Evolutionary conservation across 2,797 vertebrate species (phyloP).

Genomic region (Graptemys geographica): DNA sequence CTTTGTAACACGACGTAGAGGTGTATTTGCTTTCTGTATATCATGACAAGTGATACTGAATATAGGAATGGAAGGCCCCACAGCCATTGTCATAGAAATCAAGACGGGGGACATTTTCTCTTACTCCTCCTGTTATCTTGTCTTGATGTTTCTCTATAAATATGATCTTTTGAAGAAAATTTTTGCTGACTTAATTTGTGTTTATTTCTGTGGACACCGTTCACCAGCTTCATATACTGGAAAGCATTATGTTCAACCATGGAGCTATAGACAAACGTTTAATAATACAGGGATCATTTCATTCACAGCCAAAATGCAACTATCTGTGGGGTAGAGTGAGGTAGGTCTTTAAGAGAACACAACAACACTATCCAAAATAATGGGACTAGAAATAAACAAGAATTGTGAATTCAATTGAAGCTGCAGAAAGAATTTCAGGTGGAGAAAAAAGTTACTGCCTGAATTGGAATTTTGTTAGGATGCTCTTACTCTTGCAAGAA

Average conservation of each 20-base stretch:
- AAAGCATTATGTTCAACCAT: neutral
- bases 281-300: neutral
- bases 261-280: neutral
- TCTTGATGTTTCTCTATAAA: conserved; percentile 11
- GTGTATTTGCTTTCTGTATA: neutral
- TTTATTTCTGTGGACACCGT: conserved; percentile 24
- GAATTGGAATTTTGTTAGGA: neutral
- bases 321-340: neutral
- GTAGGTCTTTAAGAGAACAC: neutral
- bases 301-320: neutral
- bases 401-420: neutral
- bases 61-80: neutral
- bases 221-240: neutral
- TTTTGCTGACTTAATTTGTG: neutral
- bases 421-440: neutral
- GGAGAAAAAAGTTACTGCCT: neutral
- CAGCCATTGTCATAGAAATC: neutral
- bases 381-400: neutral
- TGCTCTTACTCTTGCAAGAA: neutral
- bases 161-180: neutral
- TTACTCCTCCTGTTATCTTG: neutral
- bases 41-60: neutral
- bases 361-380: neutral
- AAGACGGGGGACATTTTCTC: neutral
- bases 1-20: no score